phyloP scores from a whole-genome alignment of 2,888 invertebrate species.

The Suillia variegata region DNA sequence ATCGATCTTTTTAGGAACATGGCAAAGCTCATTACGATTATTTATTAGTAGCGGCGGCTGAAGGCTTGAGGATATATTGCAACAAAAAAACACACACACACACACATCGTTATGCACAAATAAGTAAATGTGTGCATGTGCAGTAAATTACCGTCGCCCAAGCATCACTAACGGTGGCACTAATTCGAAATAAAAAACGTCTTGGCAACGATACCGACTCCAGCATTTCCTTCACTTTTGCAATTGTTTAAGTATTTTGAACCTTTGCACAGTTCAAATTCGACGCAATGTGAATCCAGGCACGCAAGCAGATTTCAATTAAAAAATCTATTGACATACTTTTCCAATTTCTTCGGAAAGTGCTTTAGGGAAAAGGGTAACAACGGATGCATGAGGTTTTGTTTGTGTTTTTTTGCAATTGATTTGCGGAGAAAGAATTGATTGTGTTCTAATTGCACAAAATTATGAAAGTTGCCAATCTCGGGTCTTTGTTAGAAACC shows the following conservation, averaged over 20 bases:
- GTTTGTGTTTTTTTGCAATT: constrained; percentile 57
- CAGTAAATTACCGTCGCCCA: background rate
- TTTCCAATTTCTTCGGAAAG: background rate
- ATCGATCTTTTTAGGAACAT: too few species aligned
- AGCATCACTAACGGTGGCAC: too few species aligned
- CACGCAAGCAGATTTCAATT: constrained; percentile 14
- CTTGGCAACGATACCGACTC: background rate
- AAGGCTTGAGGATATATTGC: too few species aligned
- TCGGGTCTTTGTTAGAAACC: too few species aligned
- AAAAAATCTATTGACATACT: constrained; percentile 10
- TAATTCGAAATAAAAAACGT: too few species aligned
- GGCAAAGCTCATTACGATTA: constrained; percentile 41
- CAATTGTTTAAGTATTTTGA: too few species aligned
- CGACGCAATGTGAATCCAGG: background rate
- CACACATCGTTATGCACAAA: constrained; percentile 51
- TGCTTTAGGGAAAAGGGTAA: constrained; percentile 17
- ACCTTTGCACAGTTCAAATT: too few species aligned
- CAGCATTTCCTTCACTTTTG: too few species aligned
- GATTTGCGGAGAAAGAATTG: constrained; percentile 57
- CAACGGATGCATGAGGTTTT: constrained; percentile 50
- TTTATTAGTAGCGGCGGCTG: constrained; percentile 39
- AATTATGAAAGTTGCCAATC: constrained; percentile 49
- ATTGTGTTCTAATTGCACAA: constrained; percentile 54
- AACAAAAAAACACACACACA: constrained; percentile 55
- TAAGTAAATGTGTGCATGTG: constrained; percentile 41